Evolutionary conservation across 1,140 invertebrate species (phyloP).

Genomic region (Matsumurasca onukii): DNA sequence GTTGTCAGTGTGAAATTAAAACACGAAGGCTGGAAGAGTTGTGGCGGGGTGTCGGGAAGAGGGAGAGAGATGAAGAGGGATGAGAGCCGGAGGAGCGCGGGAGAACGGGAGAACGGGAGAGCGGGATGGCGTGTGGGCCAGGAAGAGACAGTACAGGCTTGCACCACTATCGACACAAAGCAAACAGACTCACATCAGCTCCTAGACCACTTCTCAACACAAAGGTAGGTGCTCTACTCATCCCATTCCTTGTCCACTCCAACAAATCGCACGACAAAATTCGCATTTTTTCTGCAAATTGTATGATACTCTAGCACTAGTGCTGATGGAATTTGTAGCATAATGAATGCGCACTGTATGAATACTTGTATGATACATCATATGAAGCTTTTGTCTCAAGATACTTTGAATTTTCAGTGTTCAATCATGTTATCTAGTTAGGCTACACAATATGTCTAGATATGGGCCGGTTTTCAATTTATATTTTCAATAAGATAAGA

Average conservation of each 20-base stretch:
- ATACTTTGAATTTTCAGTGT: no score
- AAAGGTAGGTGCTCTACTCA: neutral
- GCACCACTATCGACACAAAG: slow-evolving; percentile 23
- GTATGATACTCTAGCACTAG: neutral
- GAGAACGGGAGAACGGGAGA: neutral
- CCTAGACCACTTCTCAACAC: neutral
- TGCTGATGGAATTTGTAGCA: neutral
- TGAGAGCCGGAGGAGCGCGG: neutral
- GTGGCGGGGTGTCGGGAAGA: neutral
- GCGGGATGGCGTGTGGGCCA: neutral
- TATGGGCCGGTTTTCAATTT: no score
- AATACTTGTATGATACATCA: neutral
- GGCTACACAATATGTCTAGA: no score
- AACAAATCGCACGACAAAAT: neutral
- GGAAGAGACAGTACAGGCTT: slow-evolving; percentile 11
- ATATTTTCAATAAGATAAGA: no score
- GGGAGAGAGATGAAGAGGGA: neutral
- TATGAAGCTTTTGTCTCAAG: no score
- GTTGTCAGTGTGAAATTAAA: neutral
- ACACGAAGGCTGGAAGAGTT: neutral
- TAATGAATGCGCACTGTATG: neutral
- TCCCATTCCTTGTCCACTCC: neutral
- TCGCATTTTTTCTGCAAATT: neutral
- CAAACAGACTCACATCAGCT: neutral
- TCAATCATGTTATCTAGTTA: no score